Conservation (phyloP, 2,888 invertebrate species). For the Laspeyria flexula region DNA sequence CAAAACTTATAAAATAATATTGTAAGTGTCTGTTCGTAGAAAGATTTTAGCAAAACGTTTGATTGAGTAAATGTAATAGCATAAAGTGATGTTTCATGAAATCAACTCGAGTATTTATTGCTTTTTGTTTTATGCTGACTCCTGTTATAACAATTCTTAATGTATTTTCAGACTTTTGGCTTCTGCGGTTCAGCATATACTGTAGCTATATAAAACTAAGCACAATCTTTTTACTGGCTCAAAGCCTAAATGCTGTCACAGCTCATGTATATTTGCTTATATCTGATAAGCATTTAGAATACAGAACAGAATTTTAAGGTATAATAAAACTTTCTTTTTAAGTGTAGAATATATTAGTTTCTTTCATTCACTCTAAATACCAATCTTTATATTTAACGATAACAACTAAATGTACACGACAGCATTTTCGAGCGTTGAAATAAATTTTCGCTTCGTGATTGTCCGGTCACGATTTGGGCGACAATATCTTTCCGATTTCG, state of each 20-base stretch:
- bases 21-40: conserved; percentile 28
- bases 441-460: conserved; percentile 65
- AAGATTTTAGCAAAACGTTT: conserved; percentile 7
- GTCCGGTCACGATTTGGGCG: conserved; percentile 60
- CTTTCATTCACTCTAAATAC: neutral
- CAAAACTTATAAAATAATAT: conserved; percentile 71
- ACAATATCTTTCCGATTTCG: conserved; percentile 43
- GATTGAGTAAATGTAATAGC: conserved; percentile 1
- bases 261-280: too few relatives aligned
- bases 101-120: neutral
- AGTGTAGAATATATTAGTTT: neutral
- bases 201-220: neutral
- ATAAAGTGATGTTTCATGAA: neutral
- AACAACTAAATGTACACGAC: conserved; percentile 44
- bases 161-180: neutral
- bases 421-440: conserved; percentile 62
- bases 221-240: neutral
- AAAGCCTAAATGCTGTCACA: too few relatives aligned
- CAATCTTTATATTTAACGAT: neutral
- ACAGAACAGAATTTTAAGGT: too few relatives aligned
- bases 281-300: neutral
- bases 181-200: neutral
- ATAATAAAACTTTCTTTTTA: too few relatives aligned
- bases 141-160: neutral
- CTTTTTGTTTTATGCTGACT: neutral